Conservation (phyloP, 2,797 vertebrate genomes). For the Vipera ursinii region DNA sequence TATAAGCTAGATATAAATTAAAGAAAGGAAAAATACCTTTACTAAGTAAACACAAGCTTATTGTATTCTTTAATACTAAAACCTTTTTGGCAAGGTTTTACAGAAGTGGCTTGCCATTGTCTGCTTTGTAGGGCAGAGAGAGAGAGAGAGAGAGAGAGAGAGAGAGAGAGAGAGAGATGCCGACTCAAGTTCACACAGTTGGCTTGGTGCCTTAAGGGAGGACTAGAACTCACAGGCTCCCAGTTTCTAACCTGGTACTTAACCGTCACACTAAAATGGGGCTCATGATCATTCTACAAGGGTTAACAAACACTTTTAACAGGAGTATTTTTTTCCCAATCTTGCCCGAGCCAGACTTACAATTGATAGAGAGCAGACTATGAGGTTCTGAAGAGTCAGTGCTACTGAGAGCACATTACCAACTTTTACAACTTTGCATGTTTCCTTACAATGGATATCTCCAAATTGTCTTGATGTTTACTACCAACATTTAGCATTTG, state of each 20-base stretch:
- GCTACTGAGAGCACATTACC: background rate
- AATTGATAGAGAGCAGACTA: background rate
- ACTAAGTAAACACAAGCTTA: background rate
- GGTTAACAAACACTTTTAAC: background rate
- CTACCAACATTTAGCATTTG: background rate
- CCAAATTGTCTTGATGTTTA: background rate
- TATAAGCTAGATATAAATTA: background rate
- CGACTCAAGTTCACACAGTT: background rate
- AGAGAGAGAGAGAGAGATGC: background rate
- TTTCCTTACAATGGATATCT: background rate
- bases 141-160: background rate
- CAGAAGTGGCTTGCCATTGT: background rate
- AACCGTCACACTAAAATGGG: background rate
- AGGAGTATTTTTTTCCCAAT: background rate
- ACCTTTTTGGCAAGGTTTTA: background rate
- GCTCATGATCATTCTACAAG: background rate
- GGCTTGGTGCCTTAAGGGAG: background rate
- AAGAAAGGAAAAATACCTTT: background rate
- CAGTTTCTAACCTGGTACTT: background rate
- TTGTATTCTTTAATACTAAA: background rate
- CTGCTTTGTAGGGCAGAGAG: background rate
- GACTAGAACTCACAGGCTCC: background rate
- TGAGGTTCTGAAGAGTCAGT: background rate
- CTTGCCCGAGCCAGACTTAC: background rate
- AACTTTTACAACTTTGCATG: background rate